Evolutionary conservation across 2,888 invertebrate species (phyloP).

Genomic region (Morpho deidamia): DNA sequence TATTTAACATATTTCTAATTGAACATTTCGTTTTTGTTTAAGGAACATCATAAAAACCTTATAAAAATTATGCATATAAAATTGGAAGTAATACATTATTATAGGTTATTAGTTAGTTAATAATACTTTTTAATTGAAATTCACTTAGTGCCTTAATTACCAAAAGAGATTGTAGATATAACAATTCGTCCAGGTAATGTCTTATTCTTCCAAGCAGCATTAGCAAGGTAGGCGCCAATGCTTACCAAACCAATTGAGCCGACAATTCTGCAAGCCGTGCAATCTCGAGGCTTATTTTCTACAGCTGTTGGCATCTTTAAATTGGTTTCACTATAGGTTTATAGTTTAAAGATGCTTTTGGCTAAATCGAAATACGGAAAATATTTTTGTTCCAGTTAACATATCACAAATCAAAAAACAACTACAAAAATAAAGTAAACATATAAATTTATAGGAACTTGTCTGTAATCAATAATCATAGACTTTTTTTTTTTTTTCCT

Average conservation of each 20-base stretch:
- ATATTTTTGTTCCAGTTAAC: background rate
- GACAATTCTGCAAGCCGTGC: constrained; percentile 77
- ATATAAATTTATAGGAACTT: too few relatives aligned
- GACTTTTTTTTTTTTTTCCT: too few relatives aligned
- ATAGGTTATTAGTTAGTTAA: background rate
- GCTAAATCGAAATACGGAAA: too few relatives aligned
- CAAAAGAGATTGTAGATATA: constrained; percentile 63
- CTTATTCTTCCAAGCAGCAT: constrained; percentile 73
- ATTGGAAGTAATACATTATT: too few relatives aligned
- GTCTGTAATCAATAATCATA: too few relatives aligned
- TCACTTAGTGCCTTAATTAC: constrained; percentile 43
- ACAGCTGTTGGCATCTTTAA: constrained; percentile 44
- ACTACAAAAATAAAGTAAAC: too few relatives aligned
- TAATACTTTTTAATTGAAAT: too few relatives aligned
- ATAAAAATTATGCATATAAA: too few relatives aligned
- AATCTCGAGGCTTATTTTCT: constrained; percentile 69
- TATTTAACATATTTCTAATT: too few relatives aligned
- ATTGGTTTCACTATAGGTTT: background rate
- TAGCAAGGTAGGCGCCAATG: constrained; percentile 79
- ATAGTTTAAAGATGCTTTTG: background rate
- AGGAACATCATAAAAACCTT: too few relatives aligned
- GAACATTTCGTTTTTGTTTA: too few relatives aligned
- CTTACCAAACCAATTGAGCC: constrained; percentile 80
- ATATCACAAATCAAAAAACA: too few relatives aligned
- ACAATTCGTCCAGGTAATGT: constrained; percentile 61